phyloP scores from a whole-genome alignment of 1,140 invertebrate species.

The Pogonomyrmex californicus region DNA sequence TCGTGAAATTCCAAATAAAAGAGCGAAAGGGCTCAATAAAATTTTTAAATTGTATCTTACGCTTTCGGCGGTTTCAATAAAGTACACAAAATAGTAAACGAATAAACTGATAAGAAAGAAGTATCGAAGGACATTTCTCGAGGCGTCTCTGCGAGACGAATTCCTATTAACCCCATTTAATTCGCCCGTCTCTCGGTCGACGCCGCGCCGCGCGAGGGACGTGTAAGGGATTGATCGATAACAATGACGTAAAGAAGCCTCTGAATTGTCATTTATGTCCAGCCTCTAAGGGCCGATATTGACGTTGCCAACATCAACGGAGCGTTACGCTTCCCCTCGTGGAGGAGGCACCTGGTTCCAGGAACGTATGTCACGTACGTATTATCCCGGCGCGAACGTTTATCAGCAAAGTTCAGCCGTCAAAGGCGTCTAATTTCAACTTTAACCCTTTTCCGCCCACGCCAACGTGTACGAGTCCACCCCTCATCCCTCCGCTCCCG shows the following conservation, averaged over 20 bases:
- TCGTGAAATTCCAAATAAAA: background rate
- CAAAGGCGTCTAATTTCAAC: conserved; percentile 59
- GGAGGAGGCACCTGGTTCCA: conserved; percentile 24
- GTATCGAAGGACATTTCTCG: background rate
- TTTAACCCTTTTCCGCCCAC: conserved; percentile 58
- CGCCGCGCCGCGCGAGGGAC: background rate
- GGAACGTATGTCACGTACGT: conserved; percentile 9
- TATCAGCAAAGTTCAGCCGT: conserved; percentile 49
- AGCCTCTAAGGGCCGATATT: conserved; percentile 8
- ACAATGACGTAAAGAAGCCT: conserved; percentile 11
- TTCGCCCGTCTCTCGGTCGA: background rate
- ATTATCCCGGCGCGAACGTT: conserved; percentile 14
- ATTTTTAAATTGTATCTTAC: too few species aligned
- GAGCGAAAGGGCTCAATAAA: too few species aligned
- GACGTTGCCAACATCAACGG: conserved; percentile 33
- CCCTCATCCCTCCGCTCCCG: background rate
- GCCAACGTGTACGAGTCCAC: background rate
- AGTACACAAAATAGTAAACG: too few species aligned
- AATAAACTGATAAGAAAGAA: background rate
- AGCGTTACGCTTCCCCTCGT: background rate
- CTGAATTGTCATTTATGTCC: conserved; percentile 19
- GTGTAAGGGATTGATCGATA: background rate
- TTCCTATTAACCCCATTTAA: conserved; percentile 5
- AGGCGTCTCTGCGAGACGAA: background rate
- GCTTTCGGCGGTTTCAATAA: too few species aligned